Evolutionary conservation across 2,888 invertebrate genomes (phyloP).

Genomic region (Thysanoteuthis rhombus): DNA sequence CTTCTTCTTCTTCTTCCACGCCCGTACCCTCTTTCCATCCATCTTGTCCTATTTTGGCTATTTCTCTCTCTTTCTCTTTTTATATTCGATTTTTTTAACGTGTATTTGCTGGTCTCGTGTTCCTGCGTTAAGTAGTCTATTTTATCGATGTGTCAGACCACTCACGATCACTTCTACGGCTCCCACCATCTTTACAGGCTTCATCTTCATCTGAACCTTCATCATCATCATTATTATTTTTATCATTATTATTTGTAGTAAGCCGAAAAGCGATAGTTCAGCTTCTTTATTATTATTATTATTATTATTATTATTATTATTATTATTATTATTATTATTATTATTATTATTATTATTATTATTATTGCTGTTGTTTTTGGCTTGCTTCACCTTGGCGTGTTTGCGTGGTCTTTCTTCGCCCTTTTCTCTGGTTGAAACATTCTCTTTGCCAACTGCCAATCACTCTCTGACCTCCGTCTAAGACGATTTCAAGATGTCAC

Average conservation of each 20-base stretch:
- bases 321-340: background rate
- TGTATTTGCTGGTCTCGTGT: background rate
- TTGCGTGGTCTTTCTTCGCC: background rate
- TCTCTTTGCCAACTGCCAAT: background rate
- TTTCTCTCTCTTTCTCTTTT: too few species aligned
- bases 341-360: background rate
- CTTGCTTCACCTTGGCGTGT: background rate
- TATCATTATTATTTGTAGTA: background rate
- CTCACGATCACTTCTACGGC: background rate
- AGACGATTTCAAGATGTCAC: constrained; percentile 12
- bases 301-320: background rate
- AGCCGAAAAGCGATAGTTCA: background rate
- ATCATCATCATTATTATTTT: background rate
- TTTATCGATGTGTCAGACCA: background rate
- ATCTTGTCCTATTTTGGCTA: too few species aligned
- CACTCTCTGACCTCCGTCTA: background rate
- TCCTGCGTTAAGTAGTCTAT: background rate
- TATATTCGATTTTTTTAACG: too few species aligned
- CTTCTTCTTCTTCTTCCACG: too few species aligned
- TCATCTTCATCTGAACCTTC: background rate
- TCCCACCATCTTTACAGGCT: background rate
- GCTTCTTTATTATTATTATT: background rate
- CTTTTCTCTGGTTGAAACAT: background rate
- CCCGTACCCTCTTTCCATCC: too few species aligned
- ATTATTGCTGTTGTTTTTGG: background rate